Evolutionary conservation across 1,140 invertebrate genomes (phyloP).

Genomic region (Panagrolaimus sp.): DNA sequence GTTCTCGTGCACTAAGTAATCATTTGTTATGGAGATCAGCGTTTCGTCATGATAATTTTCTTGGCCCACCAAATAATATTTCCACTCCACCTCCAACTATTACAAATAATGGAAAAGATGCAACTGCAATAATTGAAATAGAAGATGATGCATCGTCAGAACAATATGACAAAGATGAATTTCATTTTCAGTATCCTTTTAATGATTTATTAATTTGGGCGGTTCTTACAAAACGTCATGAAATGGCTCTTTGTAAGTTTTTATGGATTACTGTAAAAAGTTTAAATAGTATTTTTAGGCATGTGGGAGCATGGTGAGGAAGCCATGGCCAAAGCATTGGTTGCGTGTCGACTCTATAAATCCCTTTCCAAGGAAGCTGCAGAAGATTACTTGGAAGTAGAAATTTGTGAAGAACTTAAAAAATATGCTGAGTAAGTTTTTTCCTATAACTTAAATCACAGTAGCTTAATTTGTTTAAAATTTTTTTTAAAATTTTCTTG

Average conservation of each 20-base stretch:
- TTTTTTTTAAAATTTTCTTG: too few species aligned
- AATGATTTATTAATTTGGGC: constrained; percentile 56
- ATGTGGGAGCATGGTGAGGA: constrained; percentile 98
- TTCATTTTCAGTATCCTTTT: constrained; percentile 59
- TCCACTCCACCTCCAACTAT: background rate
- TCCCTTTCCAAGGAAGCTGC: constrained; percentile 89
- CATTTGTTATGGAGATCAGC: constrained; percentile 44
- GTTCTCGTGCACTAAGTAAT: constrained; percentile 40
- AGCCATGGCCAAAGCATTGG: constrained; percentile 78
- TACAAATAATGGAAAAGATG: background rate
- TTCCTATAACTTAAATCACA: too few species aligned
- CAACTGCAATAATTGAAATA: background rate
- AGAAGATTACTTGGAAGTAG: constrained; percentile 87
- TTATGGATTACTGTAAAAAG: background rate
- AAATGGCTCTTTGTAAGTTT: constrained; percentile 66
- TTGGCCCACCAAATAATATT: background rate
- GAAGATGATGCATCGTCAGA: constrained; percentile 5
- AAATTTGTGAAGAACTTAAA: constrained; percentile 78
- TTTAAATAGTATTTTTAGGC: constrained; percentile 61
- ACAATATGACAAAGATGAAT: constrained; percentile 13
- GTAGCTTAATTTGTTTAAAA: too few species aligned
- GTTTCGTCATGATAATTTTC: constrained; percentile 65
- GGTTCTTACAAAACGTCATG: constrained; percentile 48
- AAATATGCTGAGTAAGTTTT: constrained; percentile 60
- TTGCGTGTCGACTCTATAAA: constrained; percentile 88